Conservation (phyloP, 2,888 invertebrate genomes). For the Luperina testacea region DNA sequence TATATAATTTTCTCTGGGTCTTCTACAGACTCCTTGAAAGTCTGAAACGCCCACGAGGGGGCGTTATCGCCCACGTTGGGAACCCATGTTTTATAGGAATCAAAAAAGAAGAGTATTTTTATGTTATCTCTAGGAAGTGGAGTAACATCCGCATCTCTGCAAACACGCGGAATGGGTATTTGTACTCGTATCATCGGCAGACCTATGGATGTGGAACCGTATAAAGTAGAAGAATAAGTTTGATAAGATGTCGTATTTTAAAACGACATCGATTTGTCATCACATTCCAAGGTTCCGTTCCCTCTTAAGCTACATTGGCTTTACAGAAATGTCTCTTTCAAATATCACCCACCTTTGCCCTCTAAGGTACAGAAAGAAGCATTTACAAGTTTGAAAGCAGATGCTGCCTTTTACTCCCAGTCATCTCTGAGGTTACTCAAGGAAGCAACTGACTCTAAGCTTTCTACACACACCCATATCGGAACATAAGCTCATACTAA, state of each 20-base stretch:
- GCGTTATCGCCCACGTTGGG: no score
- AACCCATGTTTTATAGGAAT: not conserved
- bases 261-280: not conserved
- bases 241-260: not conserved
- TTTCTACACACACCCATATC: not conserved
- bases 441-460: not conserved
- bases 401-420: not conserved
- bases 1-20: no score
- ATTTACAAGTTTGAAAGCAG: not conserved
- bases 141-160: not conserved
- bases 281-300: not conserved
- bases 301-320: not conserved
- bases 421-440: not conserved
- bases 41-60: no score
- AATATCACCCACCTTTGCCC: not conserved
- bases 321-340: not conserved
- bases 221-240: not conserved
- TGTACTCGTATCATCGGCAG: not conserved
- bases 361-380: not conserved
- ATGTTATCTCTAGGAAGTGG: not conserved
- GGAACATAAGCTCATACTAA: slow-evolving; percentile 12
- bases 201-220: not conserved
- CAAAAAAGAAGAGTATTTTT: not conserved
- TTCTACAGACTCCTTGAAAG: no score
- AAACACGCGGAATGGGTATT: not conserved